Evolutionary conservation across 1,140 invertebrate genomes (phyloP).

Genomic region (Globodera rostochiensis): DNA sequence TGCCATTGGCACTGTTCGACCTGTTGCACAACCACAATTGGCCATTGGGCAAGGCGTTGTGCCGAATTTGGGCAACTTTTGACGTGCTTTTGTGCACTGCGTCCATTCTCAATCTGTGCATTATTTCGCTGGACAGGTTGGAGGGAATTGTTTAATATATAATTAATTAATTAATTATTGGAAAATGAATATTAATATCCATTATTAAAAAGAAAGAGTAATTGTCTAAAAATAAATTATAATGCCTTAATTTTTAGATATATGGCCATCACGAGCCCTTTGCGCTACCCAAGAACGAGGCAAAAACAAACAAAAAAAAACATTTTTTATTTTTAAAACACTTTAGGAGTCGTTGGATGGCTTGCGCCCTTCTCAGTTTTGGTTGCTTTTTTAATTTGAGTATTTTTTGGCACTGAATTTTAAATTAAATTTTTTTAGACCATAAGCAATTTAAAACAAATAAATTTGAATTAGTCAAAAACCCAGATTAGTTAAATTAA

Average conservation of each 20-base stretch:
- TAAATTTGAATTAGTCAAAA: too few species aligned
- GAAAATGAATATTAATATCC: neutral
- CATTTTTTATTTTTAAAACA: conserved; percentile 7
- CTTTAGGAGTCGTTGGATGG: conserved; percentile 61
- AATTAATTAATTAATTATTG: conserved; percentile 1
- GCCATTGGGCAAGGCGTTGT: conserved; percentile 68
- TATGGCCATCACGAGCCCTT: conserved; percentile 69
- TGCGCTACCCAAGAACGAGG: conserved; percentile 69
- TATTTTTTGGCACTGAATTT: too few species aligned
- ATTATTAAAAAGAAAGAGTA: too few species aligned
- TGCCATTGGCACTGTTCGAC: conserved; percentile 68
- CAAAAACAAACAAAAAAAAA: neutral
- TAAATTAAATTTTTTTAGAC: neutral
- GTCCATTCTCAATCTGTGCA: conserved; percentile 70
- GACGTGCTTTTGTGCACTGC: conserved; percentile 71
- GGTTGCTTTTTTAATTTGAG: neutral
- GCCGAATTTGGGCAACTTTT: conserved; percentile 69
- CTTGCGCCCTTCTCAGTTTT: conserved; percentile 53
- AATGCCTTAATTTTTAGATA: conserved; percentile 53
- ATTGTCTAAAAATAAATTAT: neutral
- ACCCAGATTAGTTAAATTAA: too few species aligned
- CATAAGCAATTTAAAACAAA: too few species aligned
- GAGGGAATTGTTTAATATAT: neutral
- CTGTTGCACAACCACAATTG: conserved; percentile 66
- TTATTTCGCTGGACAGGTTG: conserved; percentile 69